Conservation (phyloP, 2,113 vertebrate species). For the Poicephalus gulielmi region DNA sequence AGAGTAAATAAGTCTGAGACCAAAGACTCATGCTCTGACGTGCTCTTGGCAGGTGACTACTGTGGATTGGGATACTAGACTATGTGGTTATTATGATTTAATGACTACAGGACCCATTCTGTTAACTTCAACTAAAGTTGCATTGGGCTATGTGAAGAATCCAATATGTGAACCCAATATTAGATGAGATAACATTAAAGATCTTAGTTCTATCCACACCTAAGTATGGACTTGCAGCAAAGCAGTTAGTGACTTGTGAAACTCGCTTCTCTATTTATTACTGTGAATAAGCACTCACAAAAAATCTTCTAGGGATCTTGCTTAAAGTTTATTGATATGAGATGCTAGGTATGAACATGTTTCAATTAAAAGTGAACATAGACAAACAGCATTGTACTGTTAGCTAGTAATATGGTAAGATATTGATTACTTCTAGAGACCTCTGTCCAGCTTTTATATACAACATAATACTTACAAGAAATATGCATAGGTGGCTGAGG, state of each 20-base stretch:
- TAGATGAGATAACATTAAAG: not conserved
- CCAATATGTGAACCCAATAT: not conserved
- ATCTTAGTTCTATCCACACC: not conserved
- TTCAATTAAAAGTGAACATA: not conserved
- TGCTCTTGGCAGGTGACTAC: fast-evolving
- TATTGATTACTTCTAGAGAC: not conserved
- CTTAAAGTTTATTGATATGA: not conserved
- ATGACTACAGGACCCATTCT: not conserved
- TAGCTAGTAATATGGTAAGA: not conserved
- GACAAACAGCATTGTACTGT: not conserved
- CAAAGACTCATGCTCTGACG: not conserved
- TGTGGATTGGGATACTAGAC: not conserved
- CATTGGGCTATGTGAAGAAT: not conserved
- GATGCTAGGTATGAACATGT: not conserved
- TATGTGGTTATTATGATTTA: not conserved
- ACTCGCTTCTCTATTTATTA: not conserved
- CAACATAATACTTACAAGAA: not conserved
- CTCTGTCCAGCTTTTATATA: not conserved
- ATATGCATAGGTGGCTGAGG: not conserved
- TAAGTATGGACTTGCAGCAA: not conserved
- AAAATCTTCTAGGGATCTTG: not conserved
- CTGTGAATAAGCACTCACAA: not conserved
- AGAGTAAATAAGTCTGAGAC: not conserved
- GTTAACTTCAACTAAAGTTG: not conserved
- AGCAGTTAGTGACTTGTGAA: not conserved